Evolutionary conservation across 2,797 vertebrate species (phyloP), one percentile per base, ranked within the genome.

Genomic region (Rhynchotus rufescens): DNA sequence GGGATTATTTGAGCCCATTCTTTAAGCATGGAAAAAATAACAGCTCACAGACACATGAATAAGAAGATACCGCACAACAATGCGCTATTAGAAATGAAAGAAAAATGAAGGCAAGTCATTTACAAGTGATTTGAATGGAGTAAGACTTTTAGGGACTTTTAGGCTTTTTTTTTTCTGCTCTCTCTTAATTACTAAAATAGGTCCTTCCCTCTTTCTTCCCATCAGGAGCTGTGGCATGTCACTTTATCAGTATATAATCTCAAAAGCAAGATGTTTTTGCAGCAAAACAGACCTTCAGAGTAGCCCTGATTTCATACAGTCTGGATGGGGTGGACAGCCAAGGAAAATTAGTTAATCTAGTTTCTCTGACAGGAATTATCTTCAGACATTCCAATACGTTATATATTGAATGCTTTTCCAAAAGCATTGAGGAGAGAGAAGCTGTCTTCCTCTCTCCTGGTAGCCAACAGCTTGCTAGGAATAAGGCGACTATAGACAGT

Each of bases 61-160:
- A 77, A 93, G 67, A 79, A 64, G 23, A 32, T 44, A 38, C n/a
- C 44, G 56, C 32, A 82, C 49, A 91, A 89, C 42, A 45, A 45
- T 15, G 5, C 42, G 32, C 22, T 0, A 72, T 44, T 12, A 30
- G 62, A 81, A 91, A 47, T 36, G 73, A 81, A 54, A 80, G 12
- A 90, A 80, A 92, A 94, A 91, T 49, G 47, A 19, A 89, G 19
- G 25, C 15, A 71, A 90, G 79, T 75, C 16, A 84, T 90, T 95
- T 91, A 47, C 59, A 86, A 83, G 69, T 21, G 21, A 88, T 88
- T 96, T 86, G 90, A 90, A 88, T 57, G 34, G 59, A 82, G 90
- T 77, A 86, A 51, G 26, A 91, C 38, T 69, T 47, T 73, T 56
- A 86, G 62, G 56, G 26, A 91, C 38, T 69, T 47, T 73, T 56